Evolutionary conservation across 2,797 vertebrate genomes (phyloP), one percentile per base, ranked within the genome.

Genomic region (Poecilia velifera): DNA sequence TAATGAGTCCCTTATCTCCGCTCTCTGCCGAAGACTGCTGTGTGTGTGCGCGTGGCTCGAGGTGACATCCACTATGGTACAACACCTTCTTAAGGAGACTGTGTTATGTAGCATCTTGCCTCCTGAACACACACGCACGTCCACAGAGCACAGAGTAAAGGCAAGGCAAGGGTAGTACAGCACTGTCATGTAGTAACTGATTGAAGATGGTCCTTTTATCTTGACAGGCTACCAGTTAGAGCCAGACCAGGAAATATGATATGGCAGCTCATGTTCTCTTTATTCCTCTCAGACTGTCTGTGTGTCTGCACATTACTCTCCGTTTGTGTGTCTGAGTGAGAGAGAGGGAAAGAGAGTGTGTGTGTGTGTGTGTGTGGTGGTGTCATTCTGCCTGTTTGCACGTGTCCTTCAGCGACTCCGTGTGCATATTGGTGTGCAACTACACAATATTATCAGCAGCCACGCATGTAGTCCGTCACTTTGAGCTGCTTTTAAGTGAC

Each of bases 1-100:
- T 94, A 94, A 94, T 93, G 91, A 93, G 81, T 87, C 87, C 87
- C 91, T 93, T 94, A 95, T 94, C 93, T 93, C 80, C 55, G 10
- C 81, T 88, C 86, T 77, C 79, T 87, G 75, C 84, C 76, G 76
- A 88, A 87, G 86, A 90, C 87, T 82, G 90, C 90, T 91, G 85
- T 89, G 77, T 91, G 77, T 77, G 68, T 79, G 84, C 57, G 22
- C 53, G 22, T 74, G 78, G 89, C 91, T 84, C 1, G 55, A 88
- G 87, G 91, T 87, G 84, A 74, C 79, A 73, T 91, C 86, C 73
- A 53, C 79, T 68, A 55, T 81, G 74, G 78, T 72, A 59, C 25
- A 79, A 39, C 82, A 83, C 90, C 79, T 89, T 82, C 47, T n/a
- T 47, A 34, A 78, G 80, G 81, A 83, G 66, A 75, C 36, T 64